phyloP scores from a whole-genome alignment of 2,888 invertebrate genomes.

The Drosophila prolongata region DNA sequence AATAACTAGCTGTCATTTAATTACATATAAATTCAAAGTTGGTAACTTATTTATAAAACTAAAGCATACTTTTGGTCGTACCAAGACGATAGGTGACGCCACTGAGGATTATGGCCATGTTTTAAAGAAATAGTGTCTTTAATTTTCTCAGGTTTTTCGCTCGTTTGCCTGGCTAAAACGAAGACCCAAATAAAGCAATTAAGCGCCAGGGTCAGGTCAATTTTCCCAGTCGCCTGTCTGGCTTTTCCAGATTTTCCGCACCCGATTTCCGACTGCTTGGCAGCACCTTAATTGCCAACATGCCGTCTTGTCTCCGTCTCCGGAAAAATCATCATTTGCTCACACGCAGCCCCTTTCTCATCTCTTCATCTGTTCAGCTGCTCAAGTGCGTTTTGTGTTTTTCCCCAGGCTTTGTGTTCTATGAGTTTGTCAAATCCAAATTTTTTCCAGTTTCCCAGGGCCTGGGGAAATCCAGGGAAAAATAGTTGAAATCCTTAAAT shows the following conservation, averaged over 20 bases:
- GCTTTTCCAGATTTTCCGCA: conserved; percentile 15
- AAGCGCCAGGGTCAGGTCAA: conserved; percentile 14
- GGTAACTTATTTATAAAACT: background rate
- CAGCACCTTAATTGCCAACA: conserved; percentile 19
- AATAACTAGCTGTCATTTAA: background rate
- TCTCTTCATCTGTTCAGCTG: conserved; percentile 14
- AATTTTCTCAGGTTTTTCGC: background rate
- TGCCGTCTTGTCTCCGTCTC: background rate
- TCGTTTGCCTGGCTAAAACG: conserved; percentile 1
- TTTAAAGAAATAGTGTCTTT: too few relatives aligned
- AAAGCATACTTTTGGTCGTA: conserved; percentile 6
- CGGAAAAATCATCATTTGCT: conserved; percentile 13
- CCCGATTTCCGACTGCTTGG: conserved; percentile 4
- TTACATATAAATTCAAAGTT: background rate
- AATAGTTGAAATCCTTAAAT: conserved; percentile 7
- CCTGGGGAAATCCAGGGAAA: conserved; percentile 1
- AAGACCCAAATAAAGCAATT: conserved; percentile 20
- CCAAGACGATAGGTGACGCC: background rate
- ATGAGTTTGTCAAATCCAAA: conserved; percentile 4
- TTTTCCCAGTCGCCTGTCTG: conserved; percentile 20
- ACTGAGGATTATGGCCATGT: background rate
- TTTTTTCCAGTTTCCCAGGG: conserved; percentile 11
- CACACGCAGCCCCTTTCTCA: conserved; percentile 8
- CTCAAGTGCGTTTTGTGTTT: conserved; percentile 29
- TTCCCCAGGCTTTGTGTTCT: background rate